Percentiles rank a stretch among this genome's conserved stretches.
Conservation (phyloP, 2,797 vertebrate species). For the Scomberomorus guttatus region DNA sequence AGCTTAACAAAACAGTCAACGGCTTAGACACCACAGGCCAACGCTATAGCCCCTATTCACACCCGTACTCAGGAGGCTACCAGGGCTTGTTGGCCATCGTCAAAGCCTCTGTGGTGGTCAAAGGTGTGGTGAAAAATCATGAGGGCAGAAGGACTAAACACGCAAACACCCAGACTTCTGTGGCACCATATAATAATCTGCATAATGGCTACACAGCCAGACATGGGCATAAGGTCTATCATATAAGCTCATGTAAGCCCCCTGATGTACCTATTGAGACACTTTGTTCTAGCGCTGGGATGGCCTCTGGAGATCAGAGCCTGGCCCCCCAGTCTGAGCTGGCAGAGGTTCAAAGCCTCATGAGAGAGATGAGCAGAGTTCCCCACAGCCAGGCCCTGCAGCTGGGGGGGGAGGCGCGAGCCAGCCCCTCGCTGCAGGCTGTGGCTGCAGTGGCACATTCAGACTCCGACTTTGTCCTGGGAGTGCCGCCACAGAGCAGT, state of each 20-base stretch:
- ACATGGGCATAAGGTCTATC: conserved; percentile 88
- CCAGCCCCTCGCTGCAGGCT: conserved; percentile 92
- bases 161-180: conserved; percentile 88
- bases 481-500: conserved; percentile 78
- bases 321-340: conserved; percentile 90
- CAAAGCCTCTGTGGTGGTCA: conserved; percentile 85
- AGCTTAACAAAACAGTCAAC: conserved; percentile 95
- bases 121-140: conserved; percentile 90
- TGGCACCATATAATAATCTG: conserved; percentile 91
- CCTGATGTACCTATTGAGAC: conserved; percentile 85
- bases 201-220: conserved; percentile 89
- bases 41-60: conserved; percentile 89
- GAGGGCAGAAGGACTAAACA: conserved; percentile 96
- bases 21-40: conserved; percentile 95
- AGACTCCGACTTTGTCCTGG: conserved; percentile 78
- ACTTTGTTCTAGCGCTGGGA: conserved; percentile 86
- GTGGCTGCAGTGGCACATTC: conserved; percentile 83
- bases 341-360: conserved; percentile 93
- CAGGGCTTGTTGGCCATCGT: conserved; percentile 93
- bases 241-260: conserved; percentile 86
- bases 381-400: conserved; percentile 89
- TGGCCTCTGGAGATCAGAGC: conserved; percentile 87
- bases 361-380: conserved; percentile 95
- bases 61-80: conserved; percentile 87
- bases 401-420: conserved; percentile 86